Percentiles rank a stretch among this genome's conserved stretches.
Evolutionary conservation across 2,797 vertebrate genomes (phyloP).

Genomic region (Odontamblyopus lacepedii): DNA sequence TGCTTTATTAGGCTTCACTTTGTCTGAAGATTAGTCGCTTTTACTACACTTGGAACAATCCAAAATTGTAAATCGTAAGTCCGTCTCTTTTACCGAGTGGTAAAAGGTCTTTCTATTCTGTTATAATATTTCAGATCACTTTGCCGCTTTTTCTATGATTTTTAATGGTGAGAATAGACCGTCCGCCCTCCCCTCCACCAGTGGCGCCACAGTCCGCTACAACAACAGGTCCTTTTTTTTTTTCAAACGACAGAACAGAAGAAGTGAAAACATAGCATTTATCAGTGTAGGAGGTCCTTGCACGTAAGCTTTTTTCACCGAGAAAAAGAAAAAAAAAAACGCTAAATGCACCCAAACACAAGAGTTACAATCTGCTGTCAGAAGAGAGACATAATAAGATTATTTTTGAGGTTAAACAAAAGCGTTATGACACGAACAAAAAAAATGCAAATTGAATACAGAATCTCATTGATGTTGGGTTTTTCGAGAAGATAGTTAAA

Average conservation of each 20-base stretch:
- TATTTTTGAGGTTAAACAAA: conserved; percentile 68
- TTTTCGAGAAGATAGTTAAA: conserved; percentile 42
- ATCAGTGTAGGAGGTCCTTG: conserved; percentile 67
- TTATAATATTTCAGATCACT: neutral
- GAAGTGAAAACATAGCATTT: conserved; percentile 63
- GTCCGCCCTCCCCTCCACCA: conserved; percentile 41
- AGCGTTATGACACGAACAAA: conserved; percentile 61
- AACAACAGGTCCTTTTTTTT: conserved; percentile 73
- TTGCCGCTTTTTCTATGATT: neutral
- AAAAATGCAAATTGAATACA: conserved; percentile 59
- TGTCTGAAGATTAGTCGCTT: neutral
- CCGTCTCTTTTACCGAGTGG: neutral
- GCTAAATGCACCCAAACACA: conserved; percentile 79
- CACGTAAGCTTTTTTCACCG: conserved; percentile 61
- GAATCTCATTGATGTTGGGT: conserved; percentile 62
- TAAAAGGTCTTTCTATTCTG: neutral
- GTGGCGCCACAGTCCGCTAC: conserved; percentile 61
- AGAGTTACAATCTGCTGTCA: conserved; percentile 85
- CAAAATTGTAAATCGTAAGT: no score
- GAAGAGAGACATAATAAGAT: conserved; percentile 53
- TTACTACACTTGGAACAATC: neutral
- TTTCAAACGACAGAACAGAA: conserved; percentile 65
- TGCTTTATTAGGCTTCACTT: no score
- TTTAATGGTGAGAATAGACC: neutral
- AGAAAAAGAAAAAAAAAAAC: conserved; percentile 69